Percentiles rank a stretch among this genome's conserved stretches.
Conservation (phyloP, 1,140 invertebrate genomes). For the Zaprionus tsacasi region DNA sequence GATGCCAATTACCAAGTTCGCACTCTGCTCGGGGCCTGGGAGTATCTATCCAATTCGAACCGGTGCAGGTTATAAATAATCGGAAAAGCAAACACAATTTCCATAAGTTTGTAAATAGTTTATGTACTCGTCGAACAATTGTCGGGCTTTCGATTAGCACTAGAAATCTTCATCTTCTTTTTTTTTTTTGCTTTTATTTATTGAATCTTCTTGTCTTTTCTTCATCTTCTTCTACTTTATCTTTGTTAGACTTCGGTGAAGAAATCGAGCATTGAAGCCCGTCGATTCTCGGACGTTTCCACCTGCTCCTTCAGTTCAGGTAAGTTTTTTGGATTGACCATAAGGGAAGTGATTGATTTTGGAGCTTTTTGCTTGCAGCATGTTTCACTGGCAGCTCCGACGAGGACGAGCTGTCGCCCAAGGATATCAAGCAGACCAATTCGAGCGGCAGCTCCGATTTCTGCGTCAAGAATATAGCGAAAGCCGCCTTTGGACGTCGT, state of each 20-base stretch:
- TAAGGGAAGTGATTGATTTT: not conserved
- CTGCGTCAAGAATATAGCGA: constrained; percentile 95
- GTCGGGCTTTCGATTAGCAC: not conserved
- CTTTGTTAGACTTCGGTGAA: constrained; percentile 62
- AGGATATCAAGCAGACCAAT: constrained; percentile 92
- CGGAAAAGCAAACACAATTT: constrained; percentile 9
- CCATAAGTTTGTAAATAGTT: constrained; percentile 13
- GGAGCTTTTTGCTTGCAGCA: constrained; percentile 82
- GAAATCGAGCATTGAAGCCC: constrained; percentile 88
- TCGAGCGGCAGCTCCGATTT: constrained; percentile 92
- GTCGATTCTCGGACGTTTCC: constrained; percentile 95
- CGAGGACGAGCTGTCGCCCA: constrained; percentile 88
- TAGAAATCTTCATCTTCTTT: not conserved
- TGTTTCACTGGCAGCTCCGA: constrained; percentile 95
- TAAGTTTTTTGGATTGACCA: constrained; percentile 77
- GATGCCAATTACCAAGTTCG: constrained; percentile 59
- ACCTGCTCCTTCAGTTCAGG: constrained; percentile 96
- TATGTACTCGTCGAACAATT: not conserved
- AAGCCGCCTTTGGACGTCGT: constrained; percentile 91
- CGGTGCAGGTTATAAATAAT: constrained; percentile 23
- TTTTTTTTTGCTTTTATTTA: too few species aligned
- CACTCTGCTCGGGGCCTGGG: constrained; percentile 14
- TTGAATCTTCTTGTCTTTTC: not conserved
- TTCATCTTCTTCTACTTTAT: not conserved
- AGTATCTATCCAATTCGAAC: constrained; percentile 33